Conservation (phyloP, 2,797 vertebrate species). For the Spheniscus humboldti region DNA sequence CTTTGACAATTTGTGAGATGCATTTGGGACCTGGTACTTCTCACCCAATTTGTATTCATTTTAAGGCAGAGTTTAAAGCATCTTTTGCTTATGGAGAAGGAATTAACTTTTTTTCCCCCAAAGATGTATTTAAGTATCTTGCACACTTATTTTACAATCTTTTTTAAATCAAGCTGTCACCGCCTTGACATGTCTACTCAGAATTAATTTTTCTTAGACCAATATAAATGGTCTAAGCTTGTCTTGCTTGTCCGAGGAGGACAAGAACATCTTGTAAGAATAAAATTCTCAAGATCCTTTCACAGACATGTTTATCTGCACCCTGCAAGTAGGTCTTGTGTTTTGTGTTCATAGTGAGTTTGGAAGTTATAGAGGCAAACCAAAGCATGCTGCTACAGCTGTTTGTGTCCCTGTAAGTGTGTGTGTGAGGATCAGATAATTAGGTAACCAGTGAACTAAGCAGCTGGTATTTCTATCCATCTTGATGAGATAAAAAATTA, state of each 20-base stretch:
- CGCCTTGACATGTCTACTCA: background rate
- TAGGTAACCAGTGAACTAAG: background rate
- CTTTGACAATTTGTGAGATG: background rate
- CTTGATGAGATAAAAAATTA: background rate
- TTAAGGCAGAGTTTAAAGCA: background rate
- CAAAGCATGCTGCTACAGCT: background rate
- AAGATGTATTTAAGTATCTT: background rate
- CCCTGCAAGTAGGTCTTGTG: background rate
- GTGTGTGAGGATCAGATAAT: background rate
- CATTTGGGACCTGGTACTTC: background rate
- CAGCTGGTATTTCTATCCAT: background rate
- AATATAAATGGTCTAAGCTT: background rate
- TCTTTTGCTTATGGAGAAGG: background rate
- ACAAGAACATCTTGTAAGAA: background rate
- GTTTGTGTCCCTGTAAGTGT: background rate
- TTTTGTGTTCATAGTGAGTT: background rate
- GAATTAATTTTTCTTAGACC: background rate
- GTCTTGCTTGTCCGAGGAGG: background rate
- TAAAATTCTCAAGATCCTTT: background rate
- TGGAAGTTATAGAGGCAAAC: background rate
- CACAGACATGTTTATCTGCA: background rate
- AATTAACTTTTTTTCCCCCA: background rate
- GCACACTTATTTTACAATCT: background rate
- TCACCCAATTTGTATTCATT: background rate
- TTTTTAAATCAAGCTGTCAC: background rate